phyloP scores from a whole-genome alignment of 2,888 invertebrate species.

The Lagria hirta region DNA sequence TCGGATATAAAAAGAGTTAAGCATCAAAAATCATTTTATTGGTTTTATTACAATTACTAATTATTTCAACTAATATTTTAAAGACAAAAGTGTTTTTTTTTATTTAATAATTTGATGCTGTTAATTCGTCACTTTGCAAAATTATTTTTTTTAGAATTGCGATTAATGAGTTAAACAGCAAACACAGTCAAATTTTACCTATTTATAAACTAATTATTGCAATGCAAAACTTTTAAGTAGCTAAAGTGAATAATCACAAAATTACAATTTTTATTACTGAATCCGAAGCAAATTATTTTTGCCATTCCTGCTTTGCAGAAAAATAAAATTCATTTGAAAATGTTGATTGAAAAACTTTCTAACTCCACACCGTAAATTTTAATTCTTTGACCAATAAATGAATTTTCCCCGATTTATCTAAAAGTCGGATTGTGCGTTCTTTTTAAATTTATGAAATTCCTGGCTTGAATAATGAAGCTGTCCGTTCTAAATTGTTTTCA shows the following conservation, averaged over 20 bases:
- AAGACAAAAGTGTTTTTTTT: no score
- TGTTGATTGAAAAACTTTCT: slow-evolving; percentile 31
- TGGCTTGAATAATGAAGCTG: slow-evolving; percentile 37
- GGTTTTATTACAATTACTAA: no score
- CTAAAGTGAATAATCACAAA: slow-evolving; percentile 24
- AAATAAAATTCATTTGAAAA: slow-evolving; percentile 27
- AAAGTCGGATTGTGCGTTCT: slow-evolving; percentile 20
- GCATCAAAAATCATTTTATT: no score
- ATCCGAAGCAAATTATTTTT: slow-evolving; percentile 22
- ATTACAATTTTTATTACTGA: slow-evolving; percentile 23
- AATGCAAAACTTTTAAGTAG: no score
- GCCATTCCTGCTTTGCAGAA: slow-evolving; percentile 6
- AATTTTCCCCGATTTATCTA: slow-evolving; percentile 21
- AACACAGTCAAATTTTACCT: no score
- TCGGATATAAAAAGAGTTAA: no score
- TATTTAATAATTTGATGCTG: no score
- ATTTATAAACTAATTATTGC: no score
- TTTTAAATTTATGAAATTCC: slow-evolving; percentile 28
- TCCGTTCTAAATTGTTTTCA: slow-evolving; percentile 36
- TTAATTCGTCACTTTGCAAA: no score
- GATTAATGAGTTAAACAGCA: no score
- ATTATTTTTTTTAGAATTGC: no score
- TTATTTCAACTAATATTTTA: no score
- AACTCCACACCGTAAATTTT: slow-evolving; percentile 23
- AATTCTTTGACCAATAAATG: slow-evolving; percentile 30